Base-by-base conservation (phyloP, 1,140 invertebrate species). In the Steinernema khuongi region DNA sequence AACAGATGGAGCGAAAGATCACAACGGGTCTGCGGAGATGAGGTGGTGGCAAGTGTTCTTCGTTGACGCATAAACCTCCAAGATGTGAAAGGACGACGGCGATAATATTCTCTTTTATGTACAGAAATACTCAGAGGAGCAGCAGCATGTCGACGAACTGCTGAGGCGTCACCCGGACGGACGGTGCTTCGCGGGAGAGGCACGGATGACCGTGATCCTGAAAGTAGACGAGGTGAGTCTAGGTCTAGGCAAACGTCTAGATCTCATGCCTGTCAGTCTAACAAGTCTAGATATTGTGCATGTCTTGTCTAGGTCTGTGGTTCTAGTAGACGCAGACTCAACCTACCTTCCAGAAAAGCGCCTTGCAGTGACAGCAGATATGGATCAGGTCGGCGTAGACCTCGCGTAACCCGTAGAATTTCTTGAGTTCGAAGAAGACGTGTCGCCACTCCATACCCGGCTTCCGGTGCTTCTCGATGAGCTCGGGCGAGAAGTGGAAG, bases 381-480 rank as follows among this genome's bases (percentile, higher is more conserved):
- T 94, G 93, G 75, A 98, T 89, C 85, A 93, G 93, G 87, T 98
- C 95, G 0, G 94, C 93, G 86, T 93, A 98, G 76, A 95, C 92
- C 44, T 79, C 73, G 22, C 73, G 72, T 19, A 74, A 43, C 36
- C 73, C 73, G 36, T 69, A 71, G 43, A 74, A 75, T 41, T 74
- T 74, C 74, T 84, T 84, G 68, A 84, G 79, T 44, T 79, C 71
- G 68, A 84, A 84, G 66, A 83, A 83, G n/a, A 80, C 30, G 50
- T 80, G 71, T 33, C 82, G 75, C 78, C 81, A 85, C 4, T 71
- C 71, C 32, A 79, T 43, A 19, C 43, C 69, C 14, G 28, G 19
- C 0, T 36, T 75, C 60, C 71, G 32, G 67, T 77, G 60, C 50
- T 77, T 43, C 1, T 2, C 66, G 44, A 77, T 76, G 28, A 77